These are phyloP conservation scores for Grammomys surdaster DNA, from an alignment of 2,113 vertebrate genomes.

Conservation along the genomic window DNA sequence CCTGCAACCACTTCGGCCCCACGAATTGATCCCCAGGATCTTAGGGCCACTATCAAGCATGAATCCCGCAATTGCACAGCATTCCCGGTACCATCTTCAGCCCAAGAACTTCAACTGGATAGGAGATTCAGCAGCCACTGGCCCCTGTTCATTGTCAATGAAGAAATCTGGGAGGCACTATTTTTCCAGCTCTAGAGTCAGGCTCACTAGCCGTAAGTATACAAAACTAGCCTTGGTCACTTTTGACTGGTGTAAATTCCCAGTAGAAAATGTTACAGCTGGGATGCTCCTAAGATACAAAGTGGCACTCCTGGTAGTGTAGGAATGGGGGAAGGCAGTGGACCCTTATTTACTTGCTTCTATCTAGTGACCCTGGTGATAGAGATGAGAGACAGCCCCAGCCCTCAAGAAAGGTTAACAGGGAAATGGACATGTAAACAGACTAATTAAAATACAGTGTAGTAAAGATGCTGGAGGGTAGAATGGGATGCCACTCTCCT, in stretches of 20 bases:
- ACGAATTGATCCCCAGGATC: slow-evolving; percentile 34
- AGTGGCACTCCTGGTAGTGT: background rate
- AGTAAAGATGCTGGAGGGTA: slow-evolving; percentile 27
- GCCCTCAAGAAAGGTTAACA: background rate
- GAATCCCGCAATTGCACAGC: slow-evolving; percentile 50
- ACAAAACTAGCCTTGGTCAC: slow-evolving; percentile 6
- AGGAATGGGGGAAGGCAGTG: background rate
- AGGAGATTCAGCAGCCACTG: background rate
- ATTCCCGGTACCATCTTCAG: background rate
- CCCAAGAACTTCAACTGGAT: slow-evolving; percentile 65
- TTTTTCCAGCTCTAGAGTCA: slow-evolving; percentile 7
- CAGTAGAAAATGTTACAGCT: background rate
- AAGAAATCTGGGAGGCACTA: slow-evolving; percentile 47
- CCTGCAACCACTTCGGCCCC: background rate
- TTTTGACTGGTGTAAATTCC: background rate
- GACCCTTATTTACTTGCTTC: background rate
- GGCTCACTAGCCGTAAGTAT: slow-evolving; percentile 81
- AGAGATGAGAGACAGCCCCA: background rate
- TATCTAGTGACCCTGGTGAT: background rate
- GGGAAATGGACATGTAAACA: background rate
- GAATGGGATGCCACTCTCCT: background rate
- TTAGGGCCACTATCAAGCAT: slow-evolving; percentile 47
- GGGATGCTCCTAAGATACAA: background rate
- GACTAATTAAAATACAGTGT: background rate
- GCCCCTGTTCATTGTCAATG: slow-evolving; percentile 32